These are phyloP conservation scores for Agraylea sexmaculata DNA, from an alignment of 1,140 invertebrate genomes.

Conservation along the genomic window DNA sequence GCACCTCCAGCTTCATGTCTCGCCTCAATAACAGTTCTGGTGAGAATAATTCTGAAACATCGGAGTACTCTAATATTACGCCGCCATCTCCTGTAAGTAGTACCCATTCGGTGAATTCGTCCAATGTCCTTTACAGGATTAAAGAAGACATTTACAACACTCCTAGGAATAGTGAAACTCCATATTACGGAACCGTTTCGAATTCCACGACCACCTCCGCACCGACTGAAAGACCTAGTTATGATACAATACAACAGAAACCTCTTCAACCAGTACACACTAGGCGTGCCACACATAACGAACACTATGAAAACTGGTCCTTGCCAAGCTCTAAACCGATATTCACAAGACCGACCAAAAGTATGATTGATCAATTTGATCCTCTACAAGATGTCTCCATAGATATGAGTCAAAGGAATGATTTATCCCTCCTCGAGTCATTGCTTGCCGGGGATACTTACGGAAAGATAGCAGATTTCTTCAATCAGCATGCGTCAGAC, in stretches of 20 bases:
- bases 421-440: background rate
- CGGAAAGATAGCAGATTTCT: background rate
- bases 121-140: background rate
- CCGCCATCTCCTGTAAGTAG: background rate
- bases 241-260: background rate
- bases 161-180: too few species aligned
- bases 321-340: background rate
- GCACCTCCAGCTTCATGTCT: too few species aligned
- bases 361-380: slow-evolving; percentile 12
- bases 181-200: too few species aligned
- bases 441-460: slow-evolving; percentile 2
- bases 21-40: background rate
- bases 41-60: background rate
- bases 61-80: background rate
- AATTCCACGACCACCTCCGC: background rate
- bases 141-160: background rate
- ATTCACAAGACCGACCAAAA: slow-evolving; percentile 4
- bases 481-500: background rate
- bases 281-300: background rate
- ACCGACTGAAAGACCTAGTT: background rate
- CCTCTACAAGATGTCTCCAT: background rate
- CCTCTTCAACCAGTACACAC: too few species aligned
- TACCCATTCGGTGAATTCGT: background rate
- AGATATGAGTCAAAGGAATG: background rate
- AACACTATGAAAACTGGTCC: slow-evolving; percentile 7